A percentile compares a stretch with the other conserved stretches of the same genome.
These are phyloP conservation scores for Tadarida brasiliensis DNA, from an alignment of 2,797 vertebrate species.

Conservation along the genomic window DNA sequence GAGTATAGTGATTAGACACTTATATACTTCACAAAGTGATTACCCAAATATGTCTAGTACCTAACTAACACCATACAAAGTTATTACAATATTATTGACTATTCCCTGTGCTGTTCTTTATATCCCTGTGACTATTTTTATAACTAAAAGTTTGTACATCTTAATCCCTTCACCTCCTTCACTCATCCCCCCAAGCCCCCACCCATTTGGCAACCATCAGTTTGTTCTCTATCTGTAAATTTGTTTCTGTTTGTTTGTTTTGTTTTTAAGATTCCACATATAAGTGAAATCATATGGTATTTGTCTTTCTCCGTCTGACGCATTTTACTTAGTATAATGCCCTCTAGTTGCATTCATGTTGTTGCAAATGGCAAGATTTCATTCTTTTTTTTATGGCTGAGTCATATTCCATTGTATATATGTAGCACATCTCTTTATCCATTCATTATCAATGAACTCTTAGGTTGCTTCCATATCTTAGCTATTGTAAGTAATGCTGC, in stretches of 20 bases:
- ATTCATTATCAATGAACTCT: not conserved
- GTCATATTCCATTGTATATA: not conserved
- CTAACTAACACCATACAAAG: not conserved
- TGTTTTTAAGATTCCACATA: not conserved
- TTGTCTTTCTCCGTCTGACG: not conserved
- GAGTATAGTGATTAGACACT: not conserved
- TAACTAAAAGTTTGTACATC: not conserved
- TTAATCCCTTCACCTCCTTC: not conserved
- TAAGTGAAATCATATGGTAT: not conserved
- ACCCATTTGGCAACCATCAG: not conserved
- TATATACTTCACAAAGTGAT: not conserved
- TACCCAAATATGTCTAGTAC: not conserved
- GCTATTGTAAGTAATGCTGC: not conserved
- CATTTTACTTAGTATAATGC: not conserved
- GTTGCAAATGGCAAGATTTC: not conserved
- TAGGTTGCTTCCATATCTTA: not conserved
- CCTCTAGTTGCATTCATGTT: not conserved
- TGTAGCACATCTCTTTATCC: not conserved
- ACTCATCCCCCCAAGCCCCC: not conserved
- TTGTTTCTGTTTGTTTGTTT: not conserved
- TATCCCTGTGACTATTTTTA: not conserved
- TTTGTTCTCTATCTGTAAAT: not conserved
- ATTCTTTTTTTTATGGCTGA: not conserved
- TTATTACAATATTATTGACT: not conserved
- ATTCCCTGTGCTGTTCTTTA: not conserved